Percentiles rank a stretch among this genome's conserved stretches.
Evolutionary conservation across 2,888 invertebrate species (phyloP).

Genomic region (Eumerus sabulonum): DNA sequence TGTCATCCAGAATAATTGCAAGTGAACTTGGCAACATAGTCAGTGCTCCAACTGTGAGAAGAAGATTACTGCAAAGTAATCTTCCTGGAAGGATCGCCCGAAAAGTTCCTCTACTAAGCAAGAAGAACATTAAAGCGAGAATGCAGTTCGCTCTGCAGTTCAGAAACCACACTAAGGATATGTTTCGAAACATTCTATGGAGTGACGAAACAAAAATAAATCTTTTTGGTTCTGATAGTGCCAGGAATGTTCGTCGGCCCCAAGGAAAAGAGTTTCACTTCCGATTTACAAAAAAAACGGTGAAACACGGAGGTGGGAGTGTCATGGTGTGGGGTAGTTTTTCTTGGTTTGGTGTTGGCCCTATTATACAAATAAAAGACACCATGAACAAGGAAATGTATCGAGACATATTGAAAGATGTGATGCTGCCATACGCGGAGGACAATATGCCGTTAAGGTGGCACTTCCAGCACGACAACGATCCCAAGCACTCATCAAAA

Average conservation of each 20-base stretch:
- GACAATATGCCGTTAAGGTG: not conserved
- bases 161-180: not conserved
- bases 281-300: not conserved
- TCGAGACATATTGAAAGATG: not conserved
- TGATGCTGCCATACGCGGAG: constrained; percentile 1
- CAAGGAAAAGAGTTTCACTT: no score
- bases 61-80: not conserved
- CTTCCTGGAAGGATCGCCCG: not conserved
- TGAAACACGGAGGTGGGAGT: not conserved
- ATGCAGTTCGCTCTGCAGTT: not conserved
- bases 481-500: constrained; percentile 6
- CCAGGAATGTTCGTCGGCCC: not conserved
- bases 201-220: no score
- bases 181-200: not conserved
- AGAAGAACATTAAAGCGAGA: not conserved
- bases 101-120: constrained; percentile 5
- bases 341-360: not conserved
- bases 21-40: not conserved
- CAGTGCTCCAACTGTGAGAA: not conserved
- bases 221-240: not conserved
- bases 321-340: constrained; percentile 3
- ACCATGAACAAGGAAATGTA: not conserved
- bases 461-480: constrained; percentile 6
- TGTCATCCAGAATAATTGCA: not conserved
- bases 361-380: not conserved